A percentile compares a stretch with the other conserved stretches of the same genome.
Evolutionary conservation across 2,888 invertebrate species (phyloP).

Genomic region (Dolomedes plantarius): DNA sequence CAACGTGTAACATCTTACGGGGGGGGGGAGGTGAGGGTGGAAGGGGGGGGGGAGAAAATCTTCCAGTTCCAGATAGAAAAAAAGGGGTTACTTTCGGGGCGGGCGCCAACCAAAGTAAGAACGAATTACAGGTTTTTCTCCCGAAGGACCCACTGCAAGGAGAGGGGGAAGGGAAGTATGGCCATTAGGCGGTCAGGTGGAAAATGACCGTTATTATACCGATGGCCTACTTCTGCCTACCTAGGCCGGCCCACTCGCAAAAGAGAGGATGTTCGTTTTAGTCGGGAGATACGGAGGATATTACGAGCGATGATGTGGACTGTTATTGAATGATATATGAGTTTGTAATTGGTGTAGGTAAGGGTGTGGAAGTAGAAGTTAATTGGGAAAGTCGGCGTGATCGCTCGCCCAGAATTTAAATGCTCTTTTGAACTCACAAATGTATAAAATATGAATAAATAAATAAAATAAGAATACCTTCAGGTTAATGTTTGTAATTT

Average conservation of each 20-base stretch:
- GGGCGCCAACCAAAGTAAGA: conserved; percentile 36
- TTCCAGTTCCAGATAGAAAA: conserved; percentile 13
- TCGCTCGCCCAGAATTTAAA: too few species aligned
- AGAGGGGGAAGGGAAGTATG: not conserved
- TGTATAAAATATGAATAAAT: too few species aligned
- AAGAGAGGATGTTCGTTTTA: not conserved
- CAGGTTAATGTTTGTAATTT: too few species aligned
- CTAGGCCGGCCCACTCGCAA: conserved; percentile 43
- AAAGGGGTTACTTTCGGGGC: conserved; percentile 55
- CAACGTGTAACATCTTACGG: not conserved
- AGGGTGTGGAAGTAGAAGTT: too few species aligned
- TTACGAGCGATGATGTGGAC: not conserved
- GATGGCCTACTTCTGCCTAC: conserved; percentile 63
- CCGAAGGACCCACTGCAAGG: conserved; percentile 1
- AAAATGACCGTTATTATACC: conserved; percentile 70
- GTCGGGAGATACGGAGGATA: not conserved
- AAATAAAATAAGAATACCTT: too few species aligned
- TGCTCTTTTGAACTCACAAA: too few species aligned
- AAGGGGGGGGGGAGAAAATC: not conserved
- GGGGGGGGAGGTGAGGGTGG: not conserved
- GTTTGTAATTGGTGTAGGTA: not conserved
- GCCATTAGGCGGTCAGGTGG: conserved; percentile 64
- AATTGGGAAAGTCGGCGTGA: too few species aligned
- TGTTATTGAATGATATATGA: not conserved
- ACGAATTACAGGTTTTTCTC: conserved; percentile 59